phyloP scores from a whole-genome alignment of 2,113 vertebrate species.

The Morone saxatilis region DNA sequence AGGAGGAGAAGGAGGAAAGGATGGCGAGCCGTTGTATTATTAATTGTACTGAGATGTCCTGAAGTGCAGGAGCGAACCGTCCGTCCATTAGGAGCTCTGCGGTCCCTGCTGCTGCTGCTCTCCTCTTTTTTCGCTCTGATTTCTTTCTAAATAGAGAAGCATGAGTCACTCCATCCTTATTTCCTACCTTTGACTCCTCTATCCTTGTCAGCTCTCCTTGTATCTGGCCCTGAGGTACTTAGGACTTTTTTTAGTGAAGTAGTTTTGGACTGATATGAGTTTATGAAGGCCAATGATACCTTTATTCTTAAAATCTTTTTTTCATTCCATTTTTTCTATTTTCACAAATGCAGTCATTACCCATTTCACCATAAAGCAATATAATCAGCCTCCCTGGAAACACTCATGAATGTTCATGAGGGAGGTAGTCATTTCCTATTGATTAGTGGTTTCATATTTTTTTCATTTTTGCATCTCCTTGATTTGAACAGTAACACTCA shows the following conservation, averaged over 20 bases:
- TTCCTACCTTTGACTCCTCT: slow-evolving; percentile 14
- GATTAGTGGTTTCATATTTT: slow-evolving; percentile 1
- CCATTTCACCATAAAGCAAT: not conserved
- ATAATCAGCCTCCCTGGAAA: not conserved
- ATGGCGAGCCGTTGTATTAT: slow-evolving; percentile 69
- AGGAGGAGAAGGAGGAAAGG: slow-evolving; percentile 26
- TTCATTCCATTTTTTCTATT: not conserved
- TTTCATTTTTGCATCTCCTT: not conserved
- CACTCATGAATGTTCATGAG: not conserved
- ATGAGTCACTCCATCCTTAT: slow-evolving; percentile 57
- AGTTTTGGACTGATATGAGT: not conserved
- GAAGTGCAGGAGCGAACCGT: slow-evolving; percentile 58
- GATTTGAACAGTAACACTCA: slow-evolving; percentile 6
- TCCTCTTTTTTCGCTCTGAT: slow-evolving; percentile 50
- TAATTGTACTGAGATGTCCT: slow-evolving; percentile 68
- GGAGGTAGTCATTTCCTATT: not conserved
- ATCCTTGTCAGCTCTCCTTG: not conserved
- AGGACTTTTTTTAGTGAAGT: slow-evolving; percentile 1
- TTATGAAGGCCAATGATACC: not conserved
- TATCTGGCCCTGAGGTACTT: not conserved
- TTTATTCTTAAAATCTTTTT: not conserved
- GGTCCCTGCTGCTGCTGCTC: slow-evolving; percentile 32
- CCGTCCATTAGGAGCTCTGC: slow-evolving; percentile 69
- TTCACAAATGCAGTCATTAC: not conserved
- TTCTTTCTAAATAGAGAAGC: slow-evolving; percentile 62